Conservation (phyloP, 2,797 vertebrate species). For the Sebastes cheni region DNA sequence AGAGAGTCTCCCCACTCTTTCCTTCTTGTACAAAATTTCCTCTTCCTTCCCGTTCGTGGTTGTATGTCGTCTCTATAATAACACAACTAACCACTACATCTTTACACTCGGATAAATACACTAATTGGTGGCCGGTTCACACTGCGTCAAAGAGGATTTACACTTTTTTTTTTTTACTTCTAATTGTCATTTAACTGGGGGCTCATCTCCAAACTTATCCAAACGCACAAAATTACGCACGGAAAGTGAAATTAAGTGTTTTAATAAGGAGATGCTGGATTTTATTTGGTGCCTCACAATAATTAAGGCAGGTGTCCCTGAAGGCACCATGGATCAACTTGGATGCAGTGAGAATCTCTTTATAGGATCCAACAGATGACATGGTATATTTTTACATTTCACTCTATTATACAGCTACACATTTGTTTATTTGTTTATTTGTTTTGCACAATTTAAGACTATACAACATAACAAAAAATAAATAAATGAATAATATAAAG, state of each 20-base stretch:
- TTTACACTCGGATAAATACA: constrained; percentile 79
- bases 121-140: constrained; percentile 65
- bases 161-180: constrained; percentile 3
- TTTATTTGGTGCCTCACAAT: constrained; percentile 43
- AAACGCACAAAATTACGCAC: background rate
- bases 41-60: constrained; percentile 94
- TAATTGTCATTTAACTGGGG: constrained; percentile 6
- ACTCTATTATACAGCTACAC: background rate
- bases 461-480: too few relatives aligned
- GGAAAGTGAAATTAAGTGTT: background rate
- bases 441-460: too few relatives aligned
- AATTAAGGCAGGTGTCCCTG: constrained; percentile 69
- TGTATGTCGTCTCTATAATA: constrained; percentile 90
- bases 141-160: constrained; percentile 39
- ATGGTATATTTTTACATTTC: constrained; percentile 61
- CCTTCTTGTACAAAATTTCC: constrained; percentile 92
- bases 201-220: background rate
- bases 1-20: constrained; percentile 89
- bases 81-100: constrained; percentile 88
- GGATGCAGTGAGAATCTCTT: constrained; percentile 37
- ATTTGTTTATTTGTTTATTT: too few relatives aligned
- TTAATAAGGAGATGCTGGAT: constrained; percentile 30
- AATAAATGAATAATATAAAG: too few relatives aligned
- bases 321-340: constrained; percentile 60
- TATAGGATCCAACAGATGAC: constrained; percentile 56